Percentiles rank a stretch among this genome's conserved stretches.
Conservation (phyloP, 2,888 invertebrate species). For the Exocentrus adspersus region DNA sequence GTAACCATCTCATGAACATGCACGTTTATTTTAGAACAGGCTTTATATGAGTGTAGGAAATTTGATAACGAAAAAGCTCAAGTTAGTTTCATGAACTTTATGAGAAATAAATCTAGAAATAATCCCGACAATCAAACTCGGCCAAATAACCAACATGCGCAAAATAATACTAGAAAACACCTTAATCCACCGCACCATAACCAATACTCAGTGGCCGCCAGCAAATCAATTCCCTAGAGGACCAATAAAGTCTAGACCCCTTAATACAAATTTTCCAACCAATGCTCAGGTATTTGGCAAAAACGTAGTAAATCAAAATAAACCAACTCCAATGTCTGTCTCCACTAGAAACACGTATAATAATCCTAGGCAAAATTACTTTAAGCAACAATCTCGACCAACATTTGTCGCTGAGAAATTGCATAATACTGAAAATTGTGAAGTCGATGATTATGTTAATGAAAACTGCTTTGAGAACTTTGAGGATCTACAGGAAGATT, state of each 20-base stretch:
- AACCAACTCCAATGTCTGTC: neutral
- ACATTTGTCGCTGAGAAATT: neutral
- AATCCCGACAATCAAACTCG: neutral
- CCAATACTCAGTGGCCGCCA: too few relatives aligned
- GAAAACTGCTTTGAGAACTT: neutral
- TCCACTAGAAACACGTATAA: neutral
- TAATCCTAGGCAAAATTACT: too few relatives aligned
- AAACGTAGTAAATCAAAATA: neutral
- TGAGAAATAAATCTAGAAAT: neutral
- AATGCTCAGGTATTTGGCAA: neutral
- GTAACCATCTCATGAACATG: conserved; percentile 26
- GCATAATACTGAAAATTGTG: neutral
- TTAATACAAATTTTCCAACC: neutral
- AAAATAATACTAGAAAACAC: neutral
- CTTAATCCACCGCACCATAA: too few relatives aligned
- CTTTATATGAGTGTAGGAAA: conserved; percentile 31
- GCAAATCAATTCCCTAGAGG: too few relatives aligned
- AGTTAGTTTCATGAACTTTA: conserved; percentile 24
- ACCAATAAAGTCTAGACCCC: neutral
- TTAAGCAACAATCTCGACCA: neutral
- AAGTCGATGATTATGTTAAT: neutral
- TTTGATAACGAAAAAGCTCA: conserved; percentile 30
- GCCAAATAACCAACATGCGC: neutral
- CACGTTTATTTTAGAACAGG: conserved; percentile 26
- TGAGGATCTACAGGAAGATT: neutral